These are phyloP conservation scores for Chirona hameri DNA, from an alignment of 2,888 invertebrate genomes.

Conservation along the genomic window DNA sequence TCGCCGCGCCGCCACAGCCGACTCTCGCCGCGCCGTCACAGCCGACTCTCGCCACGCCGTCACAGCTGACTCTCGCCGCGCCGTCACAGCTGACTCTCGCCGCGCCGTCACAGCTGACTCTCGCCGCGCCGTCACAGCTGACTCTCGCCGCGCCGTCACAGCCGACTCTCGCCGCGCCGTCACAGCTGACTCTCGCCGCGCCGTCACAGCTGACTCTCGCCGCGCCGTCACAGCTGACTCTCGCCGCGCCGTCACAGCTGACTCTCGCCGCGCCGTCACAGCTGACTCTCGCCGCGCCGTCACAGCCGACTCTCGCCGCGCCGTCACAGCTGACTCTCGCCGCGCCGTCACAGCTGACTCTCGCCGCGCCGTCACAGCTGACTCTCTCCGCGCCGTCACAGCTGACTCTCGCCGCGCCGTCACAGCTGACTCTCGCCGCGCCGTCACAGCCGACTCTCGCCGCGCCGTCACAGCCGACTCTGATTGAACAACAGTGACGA, in stretches of 20 bases:
- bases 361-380: constrained; percentile 32
- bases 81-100: neutral
- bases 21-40: neutral
- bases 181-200: too few species aligned
- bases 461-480: neutral
- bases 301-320: constrained; percentile 33
- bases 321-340: constrained; percentile 33
- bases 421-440: constrained; percentile 33
- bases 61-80: too few species aligned
- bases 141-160: neutral
- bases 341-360: constrained; percentile 33
- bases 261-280: constrained; percentile 30
- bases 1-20: neutral
- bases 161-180: too few species aligned
- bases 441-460: constrained; percentile 33
- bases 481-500: constrained; percentile 26
- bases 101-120: too few species aligned
- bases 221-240: constrained; percentile 33
- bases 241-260: constrained; percentile 32
- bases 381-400: constrained; percentile 32
- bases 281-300: constrained; percentile 9
- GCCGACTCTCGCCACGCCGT: too few species aligned
- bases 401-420: constrained; percentile 9
- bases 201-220: neutral
- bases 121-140: neutral